These are phyloP conservation scores for Villa cingulata DNA, from an alignment of 2,888 invertebrate species.

Conservation along the genomic window DNA sequence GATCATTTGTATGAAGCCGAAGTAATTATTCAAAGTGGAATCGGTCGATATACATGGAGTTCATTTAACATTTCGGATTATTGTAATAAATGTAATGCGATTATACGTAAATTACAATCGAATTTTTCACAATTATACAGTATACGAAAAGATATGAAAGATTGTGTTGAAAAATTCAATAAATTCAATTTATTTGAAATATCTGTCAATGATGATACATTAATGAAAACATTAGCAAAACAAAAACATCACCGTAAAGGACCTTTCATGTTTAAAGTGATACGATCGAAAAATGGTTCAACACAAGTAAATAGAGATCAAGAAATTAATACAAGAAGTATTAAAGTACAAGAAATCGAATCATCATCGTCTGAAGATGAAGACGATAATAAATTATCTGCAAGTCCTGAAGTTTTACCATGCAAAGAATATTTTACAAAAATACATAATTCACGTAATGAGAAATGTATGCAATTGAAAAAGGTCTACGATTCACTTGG, in stretches of 20 bases:
- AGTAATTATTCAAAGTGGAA: constrained; percentile 62
- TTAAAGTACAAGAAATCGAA: neutral
- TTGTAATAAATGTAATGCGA: constrained; percentile 42
- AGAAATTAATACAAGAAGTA: neutral
- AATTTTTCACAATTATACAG: constrained; percentile 55
- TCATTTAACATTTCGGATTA: constrained; percentile 70
- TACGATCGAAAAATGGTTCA: neutral
- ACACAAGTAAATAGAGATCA: neutral
- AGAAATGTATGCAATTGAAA: constrained; percentile 51
- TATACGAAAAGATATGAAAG: constrained; percentile 48
- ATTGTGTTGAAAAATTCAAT: constrained; percentile 42
- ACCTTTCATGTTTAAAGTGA: neutral
- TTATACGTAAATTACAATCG: constrained; percentile 47
- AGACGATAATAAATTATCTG: neutral
- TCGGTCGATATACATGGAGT: constrained; percentile 74
- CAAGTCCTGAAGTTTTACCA: neutral
- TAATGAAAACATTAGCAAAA: neutral
- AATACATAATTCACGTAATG: constrained; percentile 53
- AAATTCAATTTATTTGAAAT: constrained; percentile 40
- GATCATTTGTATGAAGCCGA: constrained; percentile 57
- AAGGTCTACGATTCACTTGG: constrained; percentile 66
- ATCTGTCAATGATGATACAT: constrained; percentile 11
- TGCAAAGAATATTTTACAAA: constrained; percentile 49
- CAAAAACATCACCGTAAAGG: neutral
- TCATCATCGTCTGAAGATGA: neutral